These are phyloP conservation scores for Andinoacara biseriatus DNA, from an alignment of 2,113 vertebrate genomes.

Conservation along the genomic window DNA sequence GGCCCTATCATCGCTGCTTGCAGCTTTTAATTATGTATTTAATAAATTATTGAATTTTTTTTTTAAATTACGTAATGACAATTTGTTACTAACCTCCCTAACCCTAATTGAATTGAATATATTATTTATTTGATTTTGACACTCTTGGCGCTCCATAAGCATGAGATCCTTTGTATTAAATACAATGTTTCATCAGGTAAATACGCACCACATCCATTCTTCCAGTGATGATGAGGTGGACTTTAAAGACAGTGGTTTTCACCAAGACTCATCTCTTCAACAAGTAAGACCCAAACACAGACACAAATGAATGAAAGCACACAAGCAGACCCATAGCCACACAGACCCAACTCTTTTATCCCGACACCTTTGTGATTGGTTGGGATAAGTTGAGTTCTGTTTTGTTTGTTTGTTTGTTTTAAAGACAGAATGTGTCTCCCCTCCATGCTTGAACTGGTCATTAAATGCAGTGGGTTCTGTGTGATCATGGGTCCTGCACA, in stretches of 20 bases:
- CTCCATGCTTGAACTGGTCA: background rate
- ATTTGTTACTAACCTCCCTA: background rate
- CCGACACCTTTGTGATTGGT: too few relatives aligned
- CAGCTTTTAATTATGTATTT: background rate
- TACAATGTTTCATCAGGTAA: conserved; percentile 82
- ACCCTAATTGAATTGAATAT: too few relatives aligned
- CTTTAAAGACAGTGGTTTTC: conserved; percentile 97
- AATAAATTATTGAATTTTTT: background rate
- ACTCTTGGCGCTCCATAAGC: background rate
- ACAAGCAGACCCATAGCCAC: conserved; percentile 13
- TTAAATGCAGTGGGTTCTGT: background rate
- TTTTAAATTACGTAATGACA: too few relatives aligned
- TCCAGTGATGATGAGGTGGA: conserved; percentile 99
- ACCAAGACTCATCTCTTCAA: conserved; percentile 97
- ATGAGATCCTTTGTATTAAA: background rate
- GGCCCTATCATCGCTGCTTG: too few relatives aligned
- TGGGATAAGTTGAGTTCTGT: too few relatives aligned
- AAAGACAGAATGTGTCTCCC: background rate
- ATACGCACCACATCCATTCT: conserved; percentile 97
- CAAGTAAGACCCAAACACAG: conserved; percentile 87
- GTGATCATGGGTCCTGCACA: conserved; percentile 39
- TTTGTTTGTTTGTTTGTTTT: too few relatives aligned
- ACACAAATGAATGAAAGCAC: background rate
- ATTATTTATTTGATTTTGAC: background rate
- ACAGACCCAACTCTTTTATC: background rate